These are phyloP conservation scores for Deladenus siricidicola DNA, from an alignment of 2,888 invertebrate species.

Conservation along the genomic window DNA sequence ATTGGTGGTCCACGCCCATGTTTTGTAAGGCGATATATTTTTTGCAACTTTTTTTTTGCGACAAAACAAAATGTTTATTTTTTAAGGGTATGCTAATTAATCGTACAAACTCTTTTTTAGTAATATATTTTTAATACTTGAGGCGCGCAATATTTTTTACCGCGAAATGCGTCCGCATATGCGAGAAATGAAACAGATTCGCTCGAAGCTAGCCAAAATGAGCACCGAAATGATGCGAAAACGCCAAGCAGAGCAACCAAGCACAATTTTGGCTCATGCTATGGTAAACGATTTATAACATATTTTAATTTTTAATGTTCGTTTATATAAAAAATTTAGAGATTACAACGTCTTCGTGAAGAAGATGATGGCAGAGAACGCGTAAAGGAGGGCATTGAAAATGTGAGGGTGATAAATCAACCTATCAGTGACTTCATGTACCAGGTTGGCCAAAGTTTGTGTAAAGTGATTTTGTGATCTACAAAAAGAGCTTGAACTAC, in stretches of 20 bases:
- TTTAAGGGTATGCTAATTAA: too few relatives aligned
- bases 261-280: slow-evolving; percentile 14
- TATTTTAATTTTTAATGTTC: background rate
- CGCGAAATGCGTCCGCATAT: slow-evolving; percentile 11
- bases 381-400: slow-evolving; percentile 15
- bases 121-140: too few relatives aligned
- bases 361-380: slow-evolving; percentile 2
- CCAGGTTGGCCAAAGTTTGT: too few relatives aligned
- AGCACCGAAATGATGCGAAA: slow-evolving; percentile 10
- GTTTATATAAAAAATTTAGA: background rate
- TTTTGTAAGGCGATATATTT: too few relatives aligned
- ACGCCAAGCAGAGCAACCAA: background rate
- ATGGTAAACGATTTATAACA: slow-evolving; percentile 4
- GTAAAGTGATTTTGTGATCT: too few relatives aligned
- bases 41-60: too few relatives aligned
- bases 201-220: slow-evolving; percentile 7
- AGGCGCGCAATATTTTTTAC: slow-evolving; percentile 13
- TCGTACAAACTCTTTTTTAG: too few relatives aligned
- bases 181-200: slow-evolving; percentile 16
- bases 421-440: slow-evolving; percentile 20
- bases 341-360: slow-evolving; percentile 1
- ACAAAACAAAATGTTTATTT: too few relatives aligned
- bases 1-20: too few relatives aligned
- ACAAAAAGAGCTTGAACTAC: too few relatives aligned
- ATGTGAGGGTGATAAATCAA: slow-evolving; percentile 15